Evolutionary conservation across 2,113 vertebrate genomes (phyloP).

Genomic region (Heterocephalus glaber): DNA sequence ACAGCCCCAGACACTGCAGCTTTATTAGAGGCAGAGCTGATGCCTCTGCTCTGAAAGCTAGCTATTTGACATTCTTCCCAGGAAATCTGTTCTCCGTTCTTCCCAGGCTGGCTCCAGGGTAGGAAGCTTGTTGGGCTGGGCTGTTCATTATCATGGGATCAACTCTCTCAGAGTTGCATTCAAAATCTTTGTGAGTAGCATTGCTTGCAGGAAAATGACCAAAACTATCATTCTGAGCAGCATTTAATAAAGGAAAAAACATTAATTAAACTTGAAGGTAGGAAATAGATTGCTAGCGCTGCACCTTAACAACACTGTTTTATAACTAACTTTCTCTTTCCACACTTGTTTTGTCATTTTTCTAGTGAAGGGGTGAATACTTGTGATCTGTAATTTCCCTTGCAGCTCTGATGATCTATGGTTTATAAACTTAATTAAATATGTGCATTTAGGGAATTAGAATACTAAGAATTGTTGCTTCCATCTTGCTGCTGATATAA

Average conservation of each 20-base stretch:
- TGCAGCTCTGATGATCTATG: not conserved
- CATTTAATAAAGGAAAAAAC: not conserved
- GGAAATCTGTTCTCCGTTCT: not conserved
- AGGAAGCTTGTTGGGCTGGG: not conserved
- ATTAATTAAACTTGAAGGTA: not conserved
- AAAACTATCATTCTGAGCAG: not conserved
- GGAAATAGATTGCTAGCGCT: not conserved
- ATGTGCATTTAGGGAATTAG: not conserved
- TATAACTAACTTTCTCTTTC: not conserved
- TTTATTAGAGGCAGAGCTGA: constrained; percentile 20
- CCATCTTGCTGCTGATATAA: not conserved
- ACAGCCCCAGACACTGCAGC: not conserved
- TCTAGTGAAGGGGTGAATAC: not conserved
- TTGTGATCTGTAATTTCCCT: not conserved
- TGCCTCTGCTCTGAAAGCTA: not conserved
- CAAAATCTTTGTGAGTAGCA: not conserved
- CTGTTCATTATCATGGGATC: not conserved
- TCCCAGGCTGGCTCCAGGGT: not conserved
- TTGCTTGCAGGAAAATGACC: not conserved
- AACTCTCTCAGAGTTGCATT: not conserved
- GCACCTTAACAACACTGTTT: not conserved
- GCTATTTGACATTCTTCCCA: not conserved
- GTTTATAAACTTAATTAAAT: constrained; percentile 2
- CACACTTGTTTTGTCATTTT: not conserved
- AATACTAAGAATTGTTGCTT: not conserved